phyloP scores from a whole-genome alignment of 2,888 invertebrate species.

The Brachypalpus laphriformis region DNA sequence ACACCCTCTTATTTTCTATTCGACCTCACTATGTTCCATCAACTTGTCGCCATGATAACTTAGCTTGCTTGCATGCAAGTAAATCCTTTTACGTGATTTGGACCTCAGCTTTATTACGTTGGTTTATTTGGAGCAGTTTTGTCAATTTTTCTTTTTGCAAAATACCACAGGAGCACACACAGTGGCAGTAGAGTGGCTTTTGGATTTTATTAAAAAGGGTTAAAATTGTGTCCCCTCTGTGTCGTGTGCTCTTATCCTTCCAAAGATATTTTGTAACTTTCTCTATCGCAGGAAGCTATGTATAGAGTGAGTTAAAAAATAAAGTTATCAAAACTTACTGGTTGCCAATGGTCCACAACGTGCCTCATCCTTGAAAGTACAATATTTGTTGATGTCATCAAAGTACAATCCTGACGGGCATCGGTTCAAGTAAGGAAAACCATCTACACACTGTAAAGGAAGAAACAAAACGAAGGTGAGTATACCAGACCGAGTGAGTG shows the following conservation, averaged over 20 bases:
- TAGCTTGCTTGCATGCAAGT: slow-evolving; percentile 34
- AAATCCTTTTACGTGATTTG: slow-evolving; percentile 50
- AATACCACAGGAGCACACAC: slow-evolving; percentile 29
- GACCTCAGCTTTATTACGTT: slow-evolving; percentile 34
- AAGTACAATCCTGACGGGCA: slow-evolving; percentile 96
- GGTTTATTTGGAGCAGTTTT: slow-evolving; percentile 7
- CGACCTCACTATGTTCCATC: background rate
- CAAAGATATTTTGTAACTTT: background rate
- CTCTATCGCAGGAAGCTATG: background rate
- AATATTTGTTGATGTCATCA: slow-evolving; percentile 94
- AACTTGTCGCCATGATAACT: slow-evolving; percentile 17
- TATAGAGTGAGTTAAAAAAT: slow-evolving; percentile 8
- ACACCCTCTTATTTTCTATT: background rate
- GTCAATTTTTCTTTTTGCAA: background rate
- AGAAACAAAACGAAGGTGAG: background rate
- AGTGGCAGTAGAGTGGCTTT: slow-evolving; percentile 47
- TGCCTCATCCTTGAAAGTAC: slow-evolving; percentile 95
- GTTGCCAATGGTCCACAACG: slow-evolving; percentile 94
- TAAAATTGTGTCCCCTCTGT: background rate
- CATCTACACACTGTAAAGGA: slow-evolving; percentile 91
- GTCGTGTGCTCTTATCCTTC: slow-evolving; percentile 6
- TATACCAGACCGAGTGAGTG: no score
- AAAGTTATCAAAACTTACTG: slow-evolving; percentile 86
- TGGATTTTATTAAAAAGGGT: slow-evolving; percentile 36
- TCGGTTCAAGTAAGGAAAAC: slow-evolving; percentile 92